Evolutionary conservation across 2,113 vertebrate species (phyloP).

Genomic region (Pongo pygmaeus): DNA sequence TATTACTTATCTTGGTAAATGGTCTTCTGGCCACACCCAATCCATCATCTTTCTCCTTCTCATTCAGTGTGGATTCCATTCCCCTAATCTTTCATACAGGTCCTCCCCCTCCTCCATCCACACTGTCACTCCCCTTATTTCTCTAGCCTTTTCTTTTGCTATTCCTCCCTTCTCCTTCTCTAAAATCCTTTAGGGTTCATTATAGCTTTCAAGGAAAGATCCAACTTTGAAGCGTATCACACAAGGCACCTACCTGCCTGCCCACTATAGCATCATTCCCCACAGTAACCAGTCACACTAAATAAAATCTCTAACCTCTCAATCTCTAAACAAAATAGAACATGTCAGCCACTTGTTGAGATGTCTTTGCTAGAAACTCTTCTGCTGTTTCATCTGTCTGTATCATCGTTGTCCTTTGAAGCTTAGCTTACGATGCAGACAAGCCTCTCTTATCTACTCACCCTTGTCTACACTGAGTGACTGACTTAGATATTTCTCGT

Average conservation of each 20-base stretch:
- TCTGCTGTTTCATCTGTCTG: not conserved
- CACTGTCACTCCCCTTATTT: too few relatives aligned
- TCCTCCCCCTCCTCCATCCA: not conserved
- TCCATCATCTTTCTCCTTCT: not conserved
- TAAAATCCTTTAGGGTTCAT: not conserved
- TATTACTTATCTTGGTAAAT: not conserved
- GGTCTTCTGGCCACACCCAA: not conserved
- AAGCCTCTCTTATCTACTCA: not conserved
- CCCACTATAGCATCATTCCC: not conserved
- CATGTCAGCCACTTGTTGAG: not conserved
- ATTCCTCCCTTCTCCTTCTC: not conserved
- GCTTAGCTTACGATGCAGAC: not conserved
- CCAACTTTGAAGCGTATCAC: not conserved
- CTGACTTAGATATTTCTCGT: not conserved
- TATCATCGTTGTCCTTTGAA: not conserved
- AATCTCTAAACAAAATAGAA: not conserved
- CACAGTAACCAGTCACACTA: not conserved
- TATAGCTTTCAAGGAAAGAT: not conserved
- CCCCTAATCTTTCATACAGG: not conserved
- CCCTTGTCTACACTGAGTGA: not conserved
- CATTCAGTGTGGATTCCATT: not conserved
- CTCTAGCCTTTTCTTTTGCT: not conserved
- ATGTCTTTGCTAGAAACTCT: not conserved
- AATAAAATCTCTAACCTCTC: not conserved
- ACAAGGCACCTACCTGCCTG: not conserved